A percentile compares a stretch with the other conserved stretches of the same genome.
phyloP scores from a whole-genome alignment of 2,797 vertebrate genomes.

The Thalassophryne amazonica region DNA sequence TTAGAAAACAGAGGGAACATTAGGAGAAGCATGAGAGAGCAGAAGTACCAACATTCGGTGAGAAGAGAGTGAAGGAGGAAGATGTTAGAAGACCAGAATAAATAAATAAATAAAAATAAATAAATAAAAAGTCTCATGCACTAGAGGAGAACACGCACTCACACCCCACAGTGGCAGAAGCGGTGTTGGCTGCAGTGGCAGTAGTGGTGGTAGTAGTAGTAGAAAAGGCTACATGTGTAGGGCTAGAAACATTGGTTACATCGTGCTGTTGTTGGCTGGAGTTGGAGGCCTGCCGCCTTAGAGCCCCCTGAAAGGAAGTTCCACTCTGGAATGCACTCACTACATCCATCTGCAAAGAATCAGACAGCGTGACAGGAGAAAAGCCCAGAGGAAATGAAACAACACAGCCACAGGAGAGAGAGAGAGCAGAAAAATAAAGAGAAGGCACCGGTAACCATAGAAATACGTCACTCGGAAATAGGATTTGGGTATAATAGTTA shows the following conservation, averaged over 20 bases:
- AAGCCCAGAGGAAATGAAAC: conserved; percentile 64
- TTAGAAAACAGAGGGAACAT: conserved; percentile 79
- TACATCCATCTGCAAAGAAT: conserved; percentile 99
- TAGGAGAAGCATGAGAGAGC: conserved; percentile 91
- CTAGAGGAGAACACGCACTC: conserved; percentile 99
- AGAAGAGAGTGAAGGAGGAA: conserved; percentile 80
- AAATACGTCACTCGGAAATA: conserved; percentile 59
- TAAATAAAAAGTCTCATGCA: conserved; percentile 88
- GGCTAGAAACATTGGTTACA: conserved; percentile 99
- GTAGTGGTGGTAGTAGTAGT: conserved; percentile 81
- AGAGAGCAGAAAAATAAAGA: conserved; percentile 69
- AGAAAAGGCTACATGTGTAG: conserved; percentile 99
- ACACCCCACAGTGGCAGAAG: conserved; percentile 99
- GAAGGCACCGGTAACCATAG: conserved; percentile 72
- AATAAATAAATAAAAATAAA: conserved; percentile 26
- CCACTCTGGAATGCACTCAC: conserved; percentile 99
- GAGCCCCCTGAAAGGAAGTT: conserved; percentile 99
- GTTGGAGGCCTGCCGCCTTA: conserved; percentile 99
- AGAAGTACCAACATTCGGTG: conserved; percentile 86
- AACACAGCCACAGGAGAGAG: conserved; percentile 67
- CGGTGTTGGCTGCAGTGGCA: conserved; percentile 92
- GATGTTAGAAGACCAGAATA: conserved; percentile 83
- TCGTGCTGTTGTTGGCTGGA: conserved; percentile 99
- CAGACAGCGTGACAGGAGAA: conserved; percentile 89
- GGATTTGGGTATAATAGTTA: conserved; percentile 45